Evolutionary conservation across 2,797 vertebrate species (phyloP).

Genomic region (Ceyx erithaca): DNA sequence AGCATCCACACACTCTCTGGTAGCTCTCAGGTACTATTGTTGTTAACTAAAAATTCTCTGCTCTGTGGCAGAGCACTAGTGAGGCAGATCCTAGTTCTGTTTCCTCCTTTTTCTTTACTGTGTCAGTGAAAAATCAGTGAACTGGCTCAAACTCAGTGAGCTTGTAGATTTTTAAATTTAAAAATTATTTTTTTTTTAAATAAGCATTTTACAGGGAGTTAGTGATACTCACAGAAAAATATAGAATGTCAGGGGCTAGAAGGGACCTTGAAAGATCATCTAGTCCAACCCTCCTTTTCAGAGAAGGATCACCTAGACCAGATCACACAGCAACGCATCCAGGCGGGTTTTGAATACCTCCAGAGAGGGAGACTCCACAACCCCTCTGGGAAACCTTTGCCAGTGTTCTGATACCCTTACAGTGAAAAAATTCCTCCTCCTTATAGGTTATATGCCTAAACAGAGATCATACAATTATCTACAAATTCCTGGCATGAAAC

Average conservation of each 20-base stretch:
- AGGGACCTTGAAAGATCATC: no score
- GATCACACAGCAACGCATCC: no score
- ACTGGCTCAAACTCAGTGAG: not conserved
- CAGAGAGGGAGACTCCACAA: no score
- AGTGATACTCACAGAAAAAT: not conserved
- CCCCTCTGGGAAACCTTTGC: no score
- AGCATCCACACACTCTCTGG: not conserved
- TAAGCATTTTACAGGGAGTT: not conserved
- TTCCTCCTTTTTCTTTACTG: not conserved
- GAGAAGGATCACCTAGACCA: no score
- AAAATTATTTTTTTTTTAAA: not conserved
- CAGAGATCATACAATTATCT: not conserved
- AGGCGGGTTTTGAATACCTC: no score
- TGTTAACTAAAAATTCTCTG: not conserved
- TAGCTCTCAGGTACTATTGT: not conserved
- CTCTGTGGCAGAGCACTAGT: not conserved
- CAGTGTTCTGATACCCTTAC: no score
- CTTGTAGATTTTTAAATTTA: no score
- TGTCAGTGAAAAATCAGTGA: not conserved
- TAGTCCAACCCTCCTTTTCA: no score
- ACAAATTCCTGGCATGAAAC: not conserved
- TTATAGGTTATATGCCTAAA: not conserved
- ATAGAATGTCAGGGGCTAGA: no score
- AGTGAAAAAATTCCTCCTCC: no score
- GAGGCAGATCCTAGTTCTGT: not conserved